Conservation (phyloP, 2,113 vertebrate genomes). For the Vidua chalybeata region DNA sequence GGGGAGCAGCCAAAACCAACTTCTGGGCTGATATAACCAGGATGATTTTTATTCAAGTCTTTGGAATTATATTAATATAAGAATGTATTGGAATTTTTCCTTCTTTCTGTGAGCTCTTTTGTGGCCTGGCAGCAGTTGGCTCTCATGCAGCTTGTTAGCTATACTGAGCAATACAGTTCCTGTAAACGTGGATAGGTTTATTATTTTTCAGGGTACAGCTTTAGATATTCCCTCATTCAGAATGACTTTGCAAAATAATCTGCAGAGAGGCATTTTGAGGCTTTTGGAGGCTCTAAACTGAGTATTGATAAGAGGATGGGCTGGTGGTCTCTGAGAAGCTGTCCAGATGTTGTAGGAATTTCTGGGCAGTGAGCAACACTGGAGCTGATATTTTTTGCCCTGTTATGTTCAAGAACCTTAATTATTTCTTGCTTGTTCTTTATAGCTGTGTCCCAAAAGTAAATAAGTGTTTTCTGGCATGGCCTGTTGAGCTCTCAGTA, state of each 20-base stretch:
- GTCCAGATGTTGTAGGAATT: background rate
- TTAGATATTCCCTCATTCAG: background rate
- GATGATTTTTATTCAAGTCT: background rate
- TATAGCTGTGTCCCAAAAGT: background rate
- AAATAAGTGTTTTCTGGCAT: constrained; percentile 30
- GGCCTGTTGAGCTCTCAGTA: constrained; percentile 1
- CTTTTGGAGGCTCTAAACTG: background rate
- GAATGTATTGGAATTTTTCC: background rate
- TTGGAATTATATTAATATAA: background rate
- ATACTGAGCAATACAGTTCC: background rate
- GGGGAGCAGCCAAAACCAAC: constrained; percentile 1
- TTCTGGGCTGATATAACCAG: background rate
- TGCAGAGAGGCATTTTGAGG: background rate
- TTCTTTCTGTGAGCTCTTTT: background rate
- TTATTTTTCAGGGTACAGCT: background rate
- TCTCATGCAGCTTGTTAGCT: background rate
- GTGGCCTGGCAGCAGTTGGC: background rate
- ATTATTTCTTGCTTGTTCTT: constrained; percentile 33
- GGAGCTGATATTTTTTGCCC: background rate
- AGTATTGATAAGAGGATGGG: background rate
- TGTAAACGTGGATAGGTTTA: background rate
- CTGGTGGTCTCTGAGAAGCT: background rate
- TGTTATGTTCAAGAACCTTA: background rate
- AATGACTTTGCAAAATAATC: background rate
- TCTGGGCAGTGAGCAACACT: background rate